Conservation (phyloP, 2,888 invertebrate genomes). For the Corythucha ciliata region DNA sequence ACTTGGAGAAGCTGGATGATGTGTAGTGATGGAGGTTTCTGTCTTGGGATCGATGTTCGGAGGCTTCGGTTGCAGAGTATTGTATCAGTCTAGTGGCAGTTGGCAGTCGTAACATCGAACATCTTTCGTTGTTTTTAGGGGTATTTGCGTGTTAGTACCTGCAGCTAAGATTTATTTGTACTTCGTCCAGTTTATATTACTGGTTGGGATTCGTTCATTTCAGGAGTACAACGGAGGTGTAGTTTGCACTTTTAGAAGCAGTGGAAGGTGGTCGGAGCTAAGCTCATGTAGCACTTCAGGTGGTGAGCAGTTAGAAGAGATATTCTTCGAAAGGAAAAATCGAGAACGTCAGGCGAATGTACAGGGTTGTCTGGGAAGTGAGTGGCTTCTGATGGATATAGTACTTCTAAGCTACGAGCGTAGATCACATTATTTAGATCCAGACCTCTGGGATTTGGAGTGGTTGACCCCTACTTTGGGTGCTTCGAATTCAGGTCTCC, state of each 20-base stretch:
- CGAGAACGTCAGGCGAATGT: slow-evolving; percentile 4
- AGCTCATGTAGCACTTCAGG: slow-evolving; percentile 8
- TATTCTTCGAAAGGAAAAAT: slow-evolving; percentile 11
- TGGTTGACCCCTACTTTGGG: slow-evolving; percentile 8
- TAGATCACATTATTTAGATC: neutral
- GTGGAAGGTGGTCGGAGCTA: slow-evolving; percentile 14
- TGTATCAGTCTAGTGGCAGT: slow-evolving; percentile 7
- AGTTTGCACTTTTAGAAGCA: neutral
- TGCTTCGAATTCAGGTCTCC: slow-evolving; percentile 14
- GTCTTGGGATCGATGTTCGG: neutral
- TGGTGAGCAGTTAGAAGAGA: neutral
- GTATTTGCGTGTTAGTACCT: slow-evolving; percentile 1
- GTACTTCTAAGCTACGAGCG: neutral
- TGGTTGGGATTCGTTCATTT: neutral
- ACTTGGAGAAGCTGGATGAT: neutral
- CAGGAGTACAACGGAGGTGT: neutral
- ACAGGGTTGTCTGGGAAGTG: slow-evolving; percentile 9
- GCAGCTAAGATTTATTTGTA: slow-evolving; percentile 6
- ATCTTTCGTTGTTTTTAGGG: slow-evolving; percentile 8
- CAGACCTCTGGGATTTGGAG: slow-evolving; percentile 2
- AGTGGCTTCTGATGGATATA: slow-evolving; percentile 9
- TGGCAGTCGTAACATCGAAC: slow-evolving; percentile 6
- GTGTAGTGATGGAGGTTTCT: neutral
- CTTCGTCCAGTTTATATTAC: slow-evolving; percentile 8
- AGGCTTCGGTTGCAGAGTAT: slow-evolving; percentile 11